phyloP scores from a whole-genome alignment of 2,888 invertebrate genomes.

The Plutella xylostella region DNA sequence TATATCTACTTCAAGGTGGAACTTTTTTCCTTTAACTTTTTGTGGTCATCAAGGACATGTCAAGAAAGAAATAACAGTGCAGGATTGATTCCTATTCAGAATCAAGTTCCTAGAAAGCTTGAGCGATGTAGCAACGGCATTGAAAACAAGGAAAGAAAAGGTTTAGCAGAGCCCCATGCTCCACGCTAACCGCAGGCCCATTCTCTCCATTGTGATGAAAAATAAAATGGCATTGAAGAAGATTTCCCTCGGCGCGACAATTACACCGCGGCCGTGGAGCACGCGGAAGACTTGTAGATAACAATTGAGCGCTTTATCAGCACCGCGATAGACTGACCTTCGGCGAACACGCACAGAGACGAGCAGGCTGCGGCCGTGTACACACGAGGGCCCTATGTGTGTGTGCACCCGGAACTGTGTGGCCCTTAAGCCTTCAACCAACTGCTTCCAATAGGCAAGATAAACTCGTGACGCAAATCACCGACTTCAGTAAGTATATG shows the following conservation, averaged over 20 bases:
- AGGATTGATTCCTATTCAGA: no score
- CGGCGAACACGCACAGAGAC: slow-evolving; percentile 20
- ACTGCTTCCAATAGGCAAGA: no score
- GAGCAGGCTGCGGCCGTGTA: background rate
- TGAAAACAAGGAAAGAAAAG: background rate
- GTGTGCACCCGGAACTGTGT: no score
- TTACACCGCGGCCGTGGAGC: slow-evolving; percentile 41
- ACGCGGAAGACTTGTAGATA: slow-evolving; percentile 60
- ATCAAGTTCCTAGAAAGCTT: no score
- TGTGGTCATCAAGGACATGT: no score
- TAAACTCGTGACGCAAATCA: no score
- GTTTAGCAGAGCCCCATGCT: background rate
- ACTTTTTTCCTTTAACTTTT: no score
- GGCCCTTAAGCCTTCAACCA: no score
- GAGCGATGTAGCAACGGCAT: background rate
- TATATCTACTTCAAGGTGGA: no score
- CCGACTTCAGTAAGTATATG: no score
- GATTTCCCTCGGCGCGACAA: slow-evolving; percentile 23
- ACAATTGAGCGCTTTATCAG: slow-evolving; percentile 56
- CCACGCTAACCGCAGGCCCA: background rate
- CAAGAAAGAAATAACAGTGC: no score
- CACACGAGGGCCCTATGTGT: no score
- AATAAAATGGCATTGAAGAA: background rate
- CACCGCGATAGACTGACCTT: slow-evolving; percentile 47
- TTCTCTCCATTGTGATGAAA: background rate